Percentiles rank a stretch among this genome's conserved stretches.
These are phyloP conservation scores for Hippocampus mohnikei DNA, from an alignment of 2,113 vertebrate species.

Conservation along the genomic window DNA sequence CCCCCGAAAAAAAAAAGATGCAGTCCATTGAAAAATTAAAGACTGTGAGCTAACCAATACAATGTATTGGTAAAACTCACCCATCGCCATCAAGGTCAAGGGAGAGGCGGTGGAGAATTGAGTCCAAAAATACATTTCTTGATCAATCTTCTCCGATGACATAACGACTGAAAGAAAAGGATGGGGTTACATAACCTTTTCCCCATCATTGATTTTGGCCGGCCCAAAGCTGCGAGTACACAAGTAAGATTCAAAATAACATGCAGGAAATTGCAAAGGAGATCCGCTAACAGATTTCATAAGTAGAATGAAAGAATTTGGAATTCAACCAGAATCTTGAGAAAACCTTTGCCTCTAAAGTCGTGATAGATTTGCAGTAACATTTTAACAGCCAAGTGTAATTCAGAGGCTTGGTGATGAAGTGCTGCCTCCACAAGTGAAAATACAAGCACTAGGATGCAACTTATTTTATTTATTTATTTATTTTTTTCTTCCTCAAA, in stretches of 20 bases:
- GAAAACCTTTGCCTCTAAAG: not conserved
- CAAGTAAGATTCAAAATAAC: slow-evolving; percentile 53
- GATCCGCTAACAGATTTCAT: slow-evolving; percentile 16
- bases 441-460: not conserved
- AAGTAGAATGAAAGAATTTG: not conserved
- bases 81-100: slow-evolving; percentile 50
- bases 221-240: slow-evolving; percentile 37
- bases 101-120: slow-evolving; percentile 21
- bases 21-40: slow-evolving; percentile 7
- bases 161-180: slow-evolving; percentile 50
- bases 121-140: slow-evolving; percentile 65
- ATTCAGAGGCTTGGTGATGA: not conserved
- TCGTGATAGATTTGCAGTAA: no score
- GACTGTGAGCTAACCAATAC: slow-evolving; percentile 1
- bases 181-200: slow-evolving; percentile 64
- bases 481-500: no score
- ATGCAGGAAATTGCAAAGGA: slow-evolving; percentile 42
- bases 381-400: not conserved
- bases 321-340: no score
- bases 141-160: slow-evolving; percentile 71
- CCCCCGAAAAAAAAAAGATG: not conserved
- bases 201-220: slow-evolving; percentile 62
- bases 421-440: not conserved
- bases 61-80: slow-evolving; percentile 11
- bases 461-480: no score